These are phyloP conservation scores for Vulpes ferrilata DNA, from an alignment of 2,113 vertebrate species.

Conservation along the genomic window DNA sequence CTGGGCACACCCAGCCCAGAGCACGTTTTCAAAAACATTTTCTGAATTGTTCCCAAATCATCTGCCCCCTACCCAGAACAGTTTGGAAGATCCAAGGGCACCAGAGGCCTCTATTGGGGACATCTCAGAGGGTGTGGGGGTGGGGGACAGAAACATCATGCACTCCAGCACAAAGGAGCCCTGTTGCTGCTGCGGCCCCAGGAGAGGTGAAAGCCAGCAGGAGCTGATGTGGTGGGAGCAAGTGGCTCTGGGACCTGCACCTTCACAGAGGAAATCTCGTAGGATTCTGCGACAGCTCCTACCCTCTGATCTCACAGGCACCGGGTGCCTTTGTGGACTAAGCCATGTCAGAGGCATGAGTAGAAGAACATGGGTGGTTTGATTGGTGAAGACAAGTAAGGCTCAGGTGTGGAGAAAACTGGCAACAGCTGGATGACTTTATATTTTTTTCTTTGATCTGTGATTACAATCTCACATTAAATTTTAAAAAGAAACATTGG, in stretches of 20 bases:
- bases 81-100: not conserved
- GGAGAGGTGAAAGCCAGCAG: not conserved
- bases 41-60: too few relatives aligned
- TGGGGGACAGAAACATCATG: fast-evolving
- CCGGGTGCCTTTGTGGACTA: not conserved
- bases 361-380: fast-evolving
- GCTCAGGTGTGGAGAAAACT: too few relatives aligned
- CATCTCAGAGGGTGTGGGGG: fast-evolving
- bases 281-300: fast-evolving
- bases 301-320: not conserved
- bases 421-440: not conserved
- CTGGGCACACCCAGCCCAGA: not conserved
- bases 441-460: not conserved
- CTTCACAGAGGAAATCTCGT: not conserved
- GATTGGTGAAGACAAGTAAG: not conserved
- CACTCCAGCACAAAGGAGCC: not conserved
- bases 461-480: not conserved
- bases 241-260: not conserved
- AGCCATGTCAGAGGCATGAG: not conserved
- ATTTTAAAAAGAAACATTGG: not conserved
- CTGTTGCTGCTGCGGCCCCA: too few relatives aligned
- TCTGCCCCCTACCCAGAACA: not conserved
- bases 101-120: not conserved
- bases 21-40: not conserved
- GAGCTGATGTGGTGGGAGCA: fast-evolving